A percentile compares a stretch with the other conserved stretches of the same genome.
These are phyloP conservation scores for Streptopelia turtur DNA, from an alignment of 2,797 vertebrate species.

Conservation along the genomic window DNA sequence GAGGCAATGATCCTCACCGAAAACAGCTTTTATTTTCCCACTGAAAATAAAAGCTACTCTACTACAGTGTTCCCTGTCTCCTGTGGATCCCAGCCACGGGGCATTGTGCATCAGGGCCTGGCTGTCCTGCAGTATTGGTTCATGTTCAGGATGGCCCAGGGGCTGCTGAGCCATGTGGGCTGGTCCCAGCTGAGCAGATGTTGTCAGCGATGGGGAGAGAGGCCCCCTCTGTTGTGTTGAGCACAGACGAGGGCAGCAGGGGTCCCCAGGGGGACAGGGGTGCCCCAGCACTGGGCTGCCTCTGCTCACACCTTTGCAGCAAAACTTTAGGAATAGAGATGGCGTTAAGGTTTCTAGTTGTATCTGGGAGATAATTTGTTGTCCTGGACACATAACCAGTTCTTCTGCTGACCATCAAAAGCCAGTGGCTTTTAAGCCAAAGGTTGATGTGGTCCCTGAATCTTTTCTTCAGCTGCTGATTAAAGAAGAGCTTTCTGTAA, in stretches of 20 bases:
- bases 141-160: neutral
- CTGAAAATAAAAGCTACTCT: neutral
- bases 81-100: neutral
- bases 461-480: neutral
- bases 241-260: fast-evolving
- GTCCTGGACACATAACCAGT: neutral
- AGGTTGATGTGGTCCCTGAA: neutral
- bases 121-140: neutral
- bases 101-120: neutral
- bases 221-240: neutral
- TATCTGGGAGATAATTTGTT: neutral
- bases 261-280: fast-evolving
- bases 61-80: neutral
- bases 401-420: neutral
- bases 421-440: neutral
- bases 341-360: neutral
- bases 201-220: neutral
- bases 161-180: neutral
- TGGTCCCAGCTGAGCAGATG: neutral
- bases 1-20: neutral
- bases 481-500: neutral
- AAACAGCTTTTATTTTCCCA: neutral
- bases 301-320: neutral
- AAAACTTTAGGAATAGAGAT: neutral
- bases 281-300: neutral